These are phyloP conservation scores for Asobara japonica DNA, from an alignment of 1,140 invertebrate genomes.

Conservation along the genomic window DNA sequence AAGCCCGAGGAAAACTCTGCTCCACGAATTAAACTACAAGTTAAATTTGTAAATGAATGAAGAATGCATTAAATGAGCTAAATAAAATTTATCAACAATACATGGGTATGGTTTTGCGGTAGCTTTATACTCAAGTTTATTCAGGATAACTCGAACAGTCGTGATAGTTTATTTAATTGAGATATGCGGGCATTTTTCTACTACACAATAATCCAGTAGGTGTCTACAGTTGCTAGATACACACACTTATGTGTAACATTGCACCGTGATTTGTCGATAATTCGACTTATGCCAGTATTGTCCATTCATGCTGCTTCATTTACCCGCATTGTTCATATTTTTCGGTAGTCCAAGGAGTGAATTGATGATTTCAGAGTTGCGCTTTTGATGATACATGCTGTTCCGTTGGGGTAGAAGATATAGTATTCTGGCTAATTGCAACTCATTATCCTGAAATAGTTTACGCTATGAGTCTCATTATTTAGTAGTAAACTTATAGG, in stretches of 20 bases:
- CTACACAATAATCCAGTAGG: not conserved
- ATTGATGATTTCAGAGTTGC: conserved; percentile 80
- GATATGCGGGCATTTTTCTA: too few relatives aligned
- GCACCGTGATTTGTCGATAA: not conserved
- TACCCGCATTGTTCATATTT: conserved; percentile 76
- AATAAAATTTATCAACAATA: too few relatives aligned
- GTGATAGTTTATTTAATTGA: too few relatives aligned
- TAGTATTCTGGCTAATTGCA: conserved; percentile 50
- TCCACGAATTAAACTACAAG: too few relatives aligned
- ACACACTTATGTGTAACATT: not conserved
- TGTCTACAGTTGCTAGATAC: not conserved
- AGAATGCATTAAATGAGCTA: too few relatives aligned
- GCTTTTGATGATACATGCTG: conserved; percentile 63
- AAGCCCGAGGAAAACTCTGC: too few relatives aligned
- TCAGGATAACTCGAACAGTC: too few relatives aligned
- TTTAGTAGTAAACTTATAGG: conserved; percentile 16
- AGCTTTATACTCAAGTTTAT: too few relatives aligned
- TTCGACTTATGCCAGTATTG: not conserved
- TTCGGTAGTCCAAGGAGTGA: conserved; percentile 76
- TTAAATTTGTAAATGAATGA: too few relatives aligned
- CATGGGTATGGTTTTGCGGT: too few relatives aligned
- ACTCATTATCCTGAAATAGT: conserved; percentile 51
- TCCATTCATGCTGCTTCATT: conserved; percentile 39
- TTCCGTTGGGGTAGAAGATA: conserved; percentile 43
- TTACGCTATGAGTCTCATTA: too few relatives aligned